Base-by-base conservation (phyloP, 2,888 invertebrate genomes). In the Drosophila ustulata region DNA sequence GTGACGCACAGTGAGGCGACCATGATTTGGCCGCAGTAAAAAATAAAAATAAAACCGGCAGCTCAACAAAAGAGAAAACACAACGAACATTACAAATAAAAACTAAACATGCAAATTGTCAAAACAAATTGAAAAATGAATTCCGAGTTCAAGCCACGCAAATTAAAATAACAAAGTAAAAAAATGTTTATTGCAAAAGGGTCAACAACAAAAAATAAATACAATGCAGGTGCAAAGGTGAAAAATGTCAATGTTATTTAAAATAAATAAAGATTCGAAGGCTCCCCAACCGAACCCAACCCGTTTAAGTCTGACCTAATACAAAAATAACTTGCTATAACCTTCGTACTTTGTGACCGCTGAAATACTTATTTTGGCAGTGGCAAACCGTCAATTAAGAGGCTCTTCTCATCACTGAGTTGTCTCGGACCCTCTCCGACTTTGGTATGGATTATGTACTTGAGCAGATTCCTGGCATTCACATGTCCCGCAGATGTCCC, bases 381-480 rank as follows among this genome's bases (percentile, higher is more conserved):
- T 5, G 85, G 89, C n/a, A 79, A 66, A 28, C 90, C 90, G 30
- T 87, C 82, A n/a, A 71, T 92, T 49, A 95, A 79, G 13, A 95
- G 92, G 90, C 94, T 94, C 63, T 93, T 89, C 0, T 91, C 83
- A 3, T 78, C 80, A 11, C 57, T 56, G 6, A 92, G 58, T 67
- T 86, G 80, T 78, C 93, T 93, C 7, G 98, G 97, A 0, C 98
- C 98, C 63, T 95, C 94, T 2, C 98, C 98, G 65, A 97, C 94
- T 93, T 95, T 94, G 0, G 98, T 98, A 84, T 96, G 94, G 80
- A 98, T 97, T 4, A 97, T 94, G 92, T 97, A 97, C 89, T 97
- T 96, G 9, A 98, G 92, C 51, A 94, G 90, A 88, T 96, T 96
- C 23, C 84, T 84, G 0, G 80, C 75, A 56, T 89, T 68, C 4